Percentiles rank a stretch among this genome's conserved stretches.
These are phyloP conservation scores for Agrilus planipennis DNA, from an alignment of 1,140 invertebrate species.

Conservation along the genomic window DNA sequence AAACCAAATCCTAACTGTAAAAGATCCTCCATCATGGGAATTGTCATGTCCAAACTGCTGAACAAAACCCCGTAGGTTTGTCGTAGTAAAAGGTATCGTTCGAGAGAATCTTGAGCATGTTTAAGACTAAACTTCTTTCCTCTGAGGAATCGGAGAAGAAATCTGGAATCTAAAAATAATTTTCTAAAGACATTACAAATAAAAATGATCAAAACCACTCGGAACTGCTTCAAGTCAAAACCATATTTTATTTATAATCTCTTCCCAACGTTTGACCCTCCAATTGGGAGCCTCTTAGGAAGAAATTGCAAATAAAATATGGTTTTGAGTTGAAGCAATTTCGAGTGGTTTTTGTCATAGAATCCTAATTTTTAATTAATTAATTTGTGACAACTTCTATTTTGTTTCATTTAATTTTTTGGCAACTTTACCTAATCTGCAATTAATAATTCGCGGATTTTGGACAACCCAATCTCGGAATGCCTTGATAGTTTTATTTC, in stretches of 20 bases:
- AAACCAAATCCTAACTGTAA: conserved; percentile 65
- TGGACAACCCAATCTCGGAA: conserved; percentile 59
- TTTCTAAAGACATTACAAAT: background rate
- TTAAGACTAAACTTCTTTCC: conserved; percentile 73
- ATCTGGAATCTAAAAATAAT: conserved; percentile 50
- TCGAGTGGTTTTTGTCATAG: background rate
- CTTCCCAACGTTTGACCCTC: no score
- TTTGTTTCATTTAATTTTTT: background rate
- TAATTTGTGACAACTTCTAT: background rate
- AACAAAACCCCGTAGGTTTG: conserved; percentile 60
- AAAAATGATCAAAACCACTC: no score
- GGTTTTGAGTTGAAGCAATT: background rate
- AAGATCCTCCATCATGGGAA: conserved; percentile 57
- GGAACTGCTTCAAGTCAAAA: no score
- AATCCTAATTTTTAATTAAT: background rate
- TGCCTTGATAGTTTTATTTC: conserved; percentile 52
- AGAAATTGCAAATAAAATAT: background rate
- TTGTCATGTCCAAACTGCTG: conserved; percentile 55
- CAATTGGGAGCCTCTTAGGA: no score
- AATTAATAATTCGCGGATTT: conserved; percentile 56
- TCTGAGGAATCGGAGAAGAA: conserved; percentile 67
- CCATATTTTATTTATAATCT: no score
- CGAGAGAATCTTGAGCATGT: conserved; percentile 66
- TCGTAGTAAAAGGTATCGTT: conserved; percentile 69
- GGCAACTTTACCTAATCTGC: conserved; percentile 53